A percentile compares a stretch with the other conserved stretches of the same genome.
phyloP scores from a whole-genome alignment of 2,888 invertebrate species.

The Mystacides longicornis region DNA sequence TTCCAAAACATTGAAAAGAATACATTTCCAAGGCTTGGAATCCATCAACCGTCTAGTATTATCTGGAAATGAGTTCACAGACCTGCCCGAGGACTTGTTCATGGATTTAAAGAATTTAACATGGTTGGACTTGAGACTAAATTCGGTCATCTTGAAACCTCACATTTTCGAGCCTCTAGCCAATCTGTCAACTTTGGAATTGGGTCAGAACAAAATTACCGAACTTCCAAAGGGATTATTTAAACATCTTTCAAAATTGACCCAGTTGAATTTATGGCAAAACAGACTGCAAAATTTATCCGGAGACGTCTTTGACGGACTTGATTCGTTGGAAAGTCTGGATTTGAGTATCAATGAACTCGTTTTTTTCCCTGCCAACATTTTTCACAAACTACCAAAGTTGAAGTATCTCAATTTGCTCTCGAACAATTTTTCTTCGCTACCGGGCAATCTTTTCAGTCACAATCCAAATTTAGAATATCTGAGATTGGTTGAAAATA shows the following conservation, averaged over 20 bases:
- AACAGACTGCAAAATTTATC: slow-evolving; percentile 60
- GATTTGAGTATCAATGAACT: slow-evolving; percentile 63
- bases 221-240: slow-evolving; percentile 55
- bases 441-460: slow-evolving; percentile 54
- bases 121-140: slow-evolving; percentile 56
- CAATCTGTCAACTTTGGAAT: slow-evolving; percentile 53
- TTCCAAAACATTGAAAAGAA: slow-evolving; percentile 48
- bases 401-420: slow-evolving; percentile 58
- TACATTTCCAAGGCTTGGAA: slow-evolving; percentile 52
- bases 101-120: slow-evolving; percentile 52
- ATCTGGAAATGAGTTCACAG: slow-evolving; percentile 53
- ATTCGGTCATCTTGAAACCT: slow-evolving; percentile 50
- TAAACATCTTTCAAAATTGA: slow-evolving; percentile 51
- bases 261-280: slow-evolving; percentile 59
- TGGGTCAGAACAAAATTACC: slow-evolving; percentile 59
- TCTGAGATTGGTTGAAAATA: slow-evolving; percentile 52
- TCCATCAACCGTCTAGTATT: slow-evolving; percentile 49
- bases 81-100: slow-evolving; percentile 56
- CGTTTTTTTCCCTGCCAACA: slow-evolving; percentile 50
- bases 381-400: slow-evolving; percentile 55
- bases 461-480: slow-evolving; percentile 47
- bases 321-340: slow-evolving; percentile 54
- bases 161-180: slow-evolving; percentile 50
- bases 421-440: slow-evolving; percentile 56
- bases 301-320: slow-evolving; percentile 54